Base-by-base conservation (phyloP, 2,888 invertebrate genomes). In the Prosapia bicincta region DNA sequence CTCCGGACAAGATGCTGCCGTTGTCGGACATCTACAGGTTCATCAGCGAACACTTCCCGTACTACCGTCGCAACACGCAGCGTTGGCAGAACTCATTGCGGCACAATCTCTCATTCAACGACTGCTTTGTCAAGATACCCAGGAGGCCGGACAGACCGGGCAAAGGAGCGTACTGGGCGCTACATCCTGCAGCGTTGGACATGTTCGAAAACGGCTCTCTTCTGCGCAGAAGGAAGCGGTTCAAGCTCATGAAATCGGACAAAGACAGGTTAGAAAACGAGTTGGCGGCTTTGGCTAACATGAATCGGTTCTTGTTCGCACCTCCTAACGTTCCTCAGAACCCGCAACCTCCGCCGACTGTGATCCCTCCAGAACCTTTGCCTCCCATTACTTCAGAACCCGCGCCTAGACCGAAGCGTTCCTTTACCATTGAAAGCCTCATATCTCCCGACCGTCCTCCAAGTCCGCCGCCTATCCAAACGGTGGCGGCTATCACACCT, bases 51-150 rank as follows among this genome's bases (percentile, higher is more conserved):
- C 88, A 92, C 80, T 95, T 95, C 84, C 94, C 95, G 1, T 95
- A 94, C 85, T 95, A 95, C 85, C 87, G 93, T 69, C 90, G 92
- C 82, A 94, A 95, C 86, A 94, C 94, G 0, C 92, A 94, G 83
- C 85, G 93, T 77, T 91, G 91, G 91, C 91, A 91, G 83, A 92
- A 92, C 83, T 91, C 91, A 9, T 86, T 93, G 84, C 88, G 97
- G 74, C 97, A 98, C 88, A 98, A 98, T 86, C 88, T 98, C 76
- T 96, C 96, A 77, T 97, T 97, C 88, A 97, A 97, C 86, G 97
- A 97, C 87, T 97, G 97, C 86, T 97, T 97, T 86, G 93, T 97
- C 83, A 97, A 97, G 86, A 93, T 95, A 78, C 95, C 94, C 28
- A 86, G 93, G 30, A 86, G 92, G 74, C 92, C 92, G 0, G 93